These are phyloP conservation scores for Anabacerthia variegaticeps DNA, from an alignment of 2,797 vertebrate species.

Conservation along the genomic window DNA sequence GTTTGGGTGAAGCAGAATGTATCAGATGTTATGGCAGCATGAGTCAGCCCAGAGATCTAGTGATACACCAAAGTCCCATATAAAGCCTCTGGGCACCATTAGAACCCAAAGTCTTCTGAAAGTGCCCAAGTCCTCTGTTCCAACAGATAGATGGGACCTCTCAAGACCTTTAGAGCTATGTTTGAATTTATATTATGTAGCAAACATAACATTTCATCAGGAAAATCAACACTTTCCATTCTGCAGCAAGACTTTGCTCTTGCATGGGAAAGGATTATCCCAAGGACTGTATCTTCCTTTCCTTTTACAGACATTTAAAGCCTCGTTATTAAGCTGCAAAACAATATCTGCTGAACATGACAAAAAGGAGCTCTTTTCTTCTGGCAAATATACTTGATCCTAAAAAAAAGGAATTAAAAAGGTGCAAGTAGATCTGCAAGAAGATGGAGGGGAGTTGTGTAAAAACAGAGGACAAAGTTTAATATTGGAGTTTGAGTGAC, in stretches of 20 bases:
- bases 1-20: neutral
- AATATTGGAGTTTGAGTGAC: neutral
- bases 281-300: neutral
- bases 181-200: neutral
- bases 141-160: neutral
- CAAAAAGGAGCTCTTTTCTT: neutral
- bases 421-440: neutral
- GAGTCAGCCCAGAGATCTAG: fast-evolving
- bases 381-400: neutral
- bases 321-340: neutral
- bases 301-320: neutral
- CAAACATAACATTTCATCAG: neutral
- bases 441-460: neutral
- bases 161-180: neutral
- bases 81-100: neutral
- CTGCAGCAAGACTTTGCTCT: neutral
- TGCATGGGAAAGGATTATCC: neutral
- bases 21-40: neutral
- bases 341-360: neutral
- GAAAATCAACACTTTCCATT: neutral
- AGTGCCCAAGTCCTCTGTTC: neutral
- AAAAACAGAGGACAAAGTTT: neutral
- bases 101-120: neutral
- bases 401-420: neutral
- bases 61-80: fast-evolving